phyloP scores from a whole-genome alignment of 2,113 vertebrate genomes.

The Vombatus ursinus region DNA sequence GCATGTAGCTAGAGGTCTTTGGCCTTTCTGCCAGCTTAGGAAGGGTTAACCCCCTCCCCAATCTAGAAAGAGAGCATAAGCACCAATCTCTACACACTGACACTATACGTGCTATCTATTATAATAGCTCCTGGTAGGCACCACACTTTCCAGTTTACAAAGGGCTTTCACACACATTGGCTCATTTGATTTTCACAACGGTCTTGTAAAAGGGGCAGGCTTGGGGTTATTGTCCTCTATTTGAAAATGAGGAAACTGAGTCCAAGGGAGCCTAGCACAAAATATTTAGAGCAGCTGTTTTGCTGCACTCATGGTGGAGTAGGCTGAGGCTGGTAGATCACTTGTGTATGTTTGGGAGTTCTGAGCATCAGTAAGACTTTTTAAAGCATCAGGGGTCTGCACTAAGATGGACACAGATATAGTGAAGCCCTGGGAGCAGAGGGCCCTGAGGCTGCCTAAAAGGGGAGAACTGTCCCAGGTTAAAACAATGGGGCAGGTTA shows the following conservation, averaged over 20 bases:
- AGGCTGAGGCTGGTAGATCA: neutral
- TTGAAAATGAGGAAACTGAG: neutral
- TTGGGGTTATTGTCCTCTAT: neutral
- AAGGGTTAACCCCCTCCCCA: neutral
- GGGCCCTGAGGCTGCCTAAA: neutral
- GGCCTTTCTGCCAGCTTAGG: neutral
- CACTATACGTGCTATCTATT: neutral
- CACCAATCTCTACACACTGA: neutral
- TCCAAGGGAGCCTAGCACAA: neutral
- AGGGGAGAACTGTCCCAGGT: neutral
- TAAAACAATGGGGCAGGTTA: neutral
- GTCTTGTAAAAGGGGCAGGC: neutral
- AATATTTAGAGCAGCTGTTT: neutral
- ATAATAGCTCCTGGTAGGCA: neutral
- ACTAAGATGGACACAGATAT: neutral
- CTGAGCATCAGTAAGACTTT: neutral
- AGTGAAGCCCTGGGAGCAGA: neutral
- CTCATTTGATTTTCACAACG: neutral
- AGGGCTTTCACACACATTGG: neutral
- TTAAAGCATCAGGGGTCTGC: neutral
- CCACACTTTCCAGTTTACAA: neutral
- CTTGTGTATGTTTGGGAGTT: neutral
- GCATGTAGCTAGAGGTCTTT: neutral
- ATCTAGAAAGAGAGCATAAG: neutral
- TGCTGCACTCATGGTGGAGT: neutral